phyloP scores from a whole-genome alignment of 1,140 invertebrate genomes.

The Oedothorax gibbosus region DNA sequence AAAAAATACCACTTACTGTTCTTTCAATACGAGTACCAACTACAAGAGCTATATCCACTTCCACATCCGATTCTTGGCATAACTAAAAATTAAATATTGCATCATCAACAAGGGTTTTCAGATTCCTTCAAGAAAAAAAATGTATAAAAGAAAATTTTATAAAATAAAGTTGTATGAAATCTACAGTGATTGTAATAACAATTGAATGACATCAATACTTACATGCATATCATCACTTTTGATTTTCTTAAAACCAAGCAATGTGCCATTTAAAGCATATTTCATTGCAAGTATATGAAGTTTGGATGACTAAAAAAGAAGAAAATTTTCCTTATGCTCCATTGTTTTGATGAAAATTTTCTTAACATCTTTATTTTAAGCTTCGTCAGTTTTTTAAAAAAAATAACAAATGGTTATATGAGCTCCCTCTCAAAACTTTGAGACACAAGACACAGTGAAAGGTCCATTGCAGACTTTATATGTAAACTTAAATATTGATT shows the following conservation, averaged over 20 bases:
- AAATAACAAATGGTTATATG: too few species aligned
- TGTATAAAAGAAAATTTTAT: neutral
- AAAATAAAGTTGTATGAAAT: neutral
- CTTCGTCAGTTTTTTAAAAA: too few species aligned
- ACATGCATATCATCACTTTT: conserved; percentile 60
- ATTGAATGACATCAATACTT: conserved; percentile 8
- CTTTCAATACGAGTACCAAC: conserved; percentile 43
- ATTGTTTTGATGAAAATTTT: neutral
- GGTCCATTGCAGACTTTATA: too few species aligned
- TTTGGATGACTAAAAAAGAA: conserved; percentile 36
- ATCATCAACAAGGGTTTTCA: neutral
- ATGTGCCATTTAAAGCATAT: conserved; percentile 66
- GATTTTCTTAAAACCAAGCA: conserved; percentile 65
- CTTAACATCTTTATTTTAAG: too few species aligned
- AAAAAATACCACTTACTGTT: conserved; percentile 19
- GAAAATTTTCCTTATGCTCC: neutral
- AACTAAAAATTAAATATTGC: conserved; percentile 67
- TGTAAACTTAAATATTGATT: too few species aligned
- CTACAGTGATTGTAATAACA: too few species aligned
- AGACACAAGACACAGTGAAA: too few species aligned
- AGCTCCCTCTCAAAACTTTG: too few species aligned
- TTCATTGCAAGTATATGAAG: conserved; percentile 38
- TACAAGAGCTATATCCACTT: conserved; percentile 70
- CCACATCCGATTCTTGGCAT: conserved; percentile 70
- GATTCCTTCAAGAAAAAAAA: neutral